Evolutionary conservation across 2,888 invertebrate genomes (phyloP).

Genomic region (Melanargia galathea): DNA sequence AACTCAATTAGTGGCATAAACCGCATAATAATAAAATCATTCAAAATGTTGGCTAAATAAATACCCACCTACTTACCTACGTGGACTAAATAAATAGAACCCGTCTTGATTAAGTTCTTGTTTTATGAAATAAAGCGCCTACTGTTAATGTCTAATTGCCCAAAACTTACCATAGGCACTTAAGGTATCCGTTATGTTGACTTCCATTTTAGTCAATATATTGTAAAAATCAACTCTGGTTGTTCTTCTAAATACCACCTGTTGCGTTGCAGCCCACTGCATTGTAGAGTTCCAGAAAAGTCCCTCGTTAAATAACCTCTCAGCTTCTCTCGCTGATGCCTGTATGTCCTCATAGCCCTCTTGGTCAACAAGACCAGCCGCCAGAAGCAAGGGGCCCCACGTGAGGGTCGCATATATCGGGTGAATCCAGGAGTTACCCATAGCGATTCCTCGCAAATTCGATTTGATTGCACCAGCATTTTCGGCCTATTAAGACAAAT

Average conservation of each 20-base stretch:
- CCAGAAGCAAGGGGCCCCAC: constrained; percentile 91
- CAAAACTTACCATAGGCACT: constrained; percentile 32
- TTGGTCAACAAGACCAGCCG: constrained; percentile 88
- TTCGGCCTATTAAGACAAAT: constrained; percentile 82
- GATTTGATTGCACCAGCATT: constrained; percentile 82
- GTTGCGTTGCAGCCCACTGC: constrained; percentile 85
- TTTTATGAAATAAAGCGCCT: too few relatives aligned
- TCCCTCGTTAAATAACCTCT: constrained; percentile 80
- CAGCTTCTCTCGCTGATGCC: constrained; percentile 78
- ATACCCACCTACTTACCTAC: too few relatives aligned
- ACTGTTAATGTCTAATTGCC: too few relatives aligned
- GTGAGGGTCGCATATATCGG: constrained; percentile 92
- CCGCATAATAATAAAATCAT: too few relatives aligned
- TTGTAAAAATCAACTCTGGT: constrained; percentile 91
- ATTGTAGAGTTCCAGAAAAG: constrained; percentile 83
- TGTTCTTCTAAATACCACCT: constrained; percentile 83
- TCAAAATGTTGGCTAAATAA: too few relatives aligned
- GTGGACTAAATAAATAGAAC: too few relatives aligned
- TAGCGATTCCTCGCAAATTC: constrained; percentile 89
- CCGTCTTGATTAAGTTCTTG: too few relatives aligned
- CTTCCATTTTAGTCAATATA: constrained; percentile 83
- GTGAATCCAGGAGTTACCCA: constrained; percentile 96
- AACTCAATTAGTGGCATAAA: too few relatives aligned
- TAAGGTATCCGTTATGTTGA: constrained; percentile 18
- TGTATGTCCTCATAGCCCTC: constrained; percentile 84